Base-by-base conservation (phyloP, 2,113 vertebrate genomes). In the Pollimyrus isidori region DNA sequence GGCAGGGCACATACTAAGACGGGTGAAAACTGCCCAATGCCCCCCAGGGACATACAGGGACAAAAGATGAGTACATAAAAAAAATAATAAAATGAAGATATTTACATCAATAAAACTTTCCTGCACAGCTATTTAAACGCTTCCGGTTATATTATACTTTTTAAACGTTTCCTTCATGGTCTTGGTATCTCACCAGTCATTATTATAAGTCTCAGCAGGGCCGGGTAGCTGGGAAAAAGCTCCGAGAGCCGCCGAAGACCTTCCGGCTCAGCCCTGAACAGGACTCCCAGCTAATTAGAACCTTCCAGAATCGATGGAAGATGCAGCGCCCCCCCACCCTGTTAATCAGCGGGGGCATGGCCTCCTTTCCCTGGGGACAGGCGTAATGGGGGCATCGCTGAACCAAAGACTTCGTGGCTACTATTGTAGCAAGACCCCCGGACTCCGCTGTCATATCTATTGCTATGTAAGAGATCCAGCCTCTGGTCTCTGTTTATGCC, bases 151-250 rank as follows among this genome's bases (percentile, higher is more conserved):
- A 94, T 93, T 89, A 94, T 92, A 91, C 92, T 95, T 92, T 95
- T 93, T 46, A 84, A 84, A 94, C 94, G 93, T 93, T 94, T 94
- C 94, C 94, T 93, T 93, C 94, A 92, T 91, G 94, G 94, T 94
- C 93, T 92, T 93, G 95, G 95, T 96, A 96, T 95, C 95, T 96
- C 95, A 95, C 93, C 94, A 94, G 94, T 95, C 95, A 94, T 95
- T 88, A 88, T 87, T 90, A 88, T 30, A 94, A 94, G 92, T 93
- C 94, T 96, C 96, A 96, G 93, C 94, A 93, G 93, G 93, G 95
- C 93, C 92, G 93, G 92, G 91, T 45, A 89, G 91, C 89, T 73
- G 56, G 48, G 53, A 42, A 62, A 35, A 35, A 39, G 7, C 19
- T 35, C 17, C 11, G 13, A 56, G 1, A 19, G 26, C 21, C 0